These are phyloP conservation scores for Anisognathus igniventris DNA, from an alignment of 2,797 vertebrate species.

Conservation along the genomic window DNA sequence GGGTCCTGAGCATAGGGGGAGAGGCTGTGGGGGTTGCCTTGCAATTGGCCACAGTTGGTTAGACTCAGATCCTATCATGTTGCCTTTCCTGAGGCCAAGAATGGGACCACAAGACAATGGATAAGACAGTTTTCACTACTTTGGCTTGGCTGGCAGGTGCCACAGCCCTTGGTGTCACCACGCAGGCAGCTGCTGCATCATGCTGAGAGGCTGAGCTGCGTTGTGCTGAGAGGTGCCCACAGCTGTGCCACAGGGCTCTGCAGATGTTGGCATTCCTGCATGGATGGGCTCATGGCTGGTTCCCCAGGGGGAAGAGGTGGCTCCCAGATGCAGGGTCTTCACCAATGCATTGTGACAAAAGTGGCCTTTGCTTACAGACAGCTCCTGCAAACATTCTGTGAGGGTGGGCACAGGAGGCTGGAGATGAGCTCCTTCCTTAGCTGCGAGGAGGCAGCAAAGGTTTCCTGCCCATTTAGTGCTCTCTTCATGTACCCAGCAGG, in stretches of 20 bases:
- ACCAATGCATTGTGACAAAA: background rate
- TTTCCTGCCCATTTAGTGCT: fast-evolving
- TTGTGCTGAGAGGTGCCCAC: background rate
- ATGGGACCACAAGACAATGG: background rate
- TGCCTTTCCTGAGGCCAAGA: background rate
- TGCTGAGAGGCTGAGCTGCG: no score
- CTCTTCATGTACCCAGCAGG: background rate
- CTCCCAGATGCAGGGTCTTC: background rate
- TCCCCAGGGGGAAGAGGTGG: background rate
- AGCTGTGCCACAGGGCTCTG: background rate
- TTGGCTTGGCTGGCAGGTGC: background rate
- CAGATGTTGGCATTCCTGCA: fast-evolving
- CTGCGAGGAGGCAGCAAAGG: background rate
- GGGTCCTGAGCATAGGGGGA: fast-evolving
- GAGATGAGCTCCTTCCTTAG: background rate
- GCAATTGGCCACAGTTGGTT: background rate
- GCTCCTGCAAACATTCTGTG: fast-evolving
- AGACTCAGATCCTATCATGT: background rate
- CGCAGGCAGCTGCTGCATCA: background rate
- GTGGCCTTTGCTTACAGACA: background rate
- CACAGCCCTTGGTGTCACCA: background rate
- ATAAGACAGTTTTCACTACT: background rate
- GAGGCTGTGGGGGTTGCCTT: background rate
- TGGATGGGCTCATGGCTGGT: background rate
- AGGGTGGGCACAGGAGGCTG: background rate